A percentile compares a stretch with the other conserved stretches of the same genome.
These are phyloP conservation scores for Danio choprae DNA, from an alignment of 2,797 vertebrate genomes.

Conservation along the genomic window DNA sequence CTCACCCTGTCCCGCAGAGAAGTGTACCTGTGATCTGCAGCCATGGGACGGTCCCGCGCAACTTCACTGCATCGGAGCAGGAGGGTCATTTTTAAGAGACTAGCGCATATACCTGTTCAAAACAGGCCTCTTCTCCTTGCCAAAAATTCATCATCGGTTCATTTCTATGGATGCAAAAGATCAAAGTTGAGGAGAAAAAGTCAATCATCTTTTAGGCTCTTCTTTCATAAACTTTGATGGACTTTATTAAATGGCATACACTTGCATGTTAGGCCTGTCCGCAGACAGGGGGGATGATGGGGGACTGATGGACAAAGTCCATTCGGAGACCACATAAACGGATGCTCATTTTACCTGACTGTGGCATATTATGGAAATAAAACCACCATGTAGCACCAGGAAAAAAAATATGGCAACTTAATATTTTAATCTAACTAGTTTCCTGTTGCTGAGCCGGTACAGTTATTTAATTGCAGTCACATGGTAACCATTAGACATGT, in stretches of 20 bases:
- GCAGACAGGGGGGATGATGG: slow-evolving; percentile 61
- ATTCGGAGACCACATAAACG: slow-evolving; percentile 5
- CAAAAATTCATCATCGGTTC: slow-evolving; percentile 37
- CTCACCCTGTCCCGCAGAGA: slow-evolving; percentile 95
- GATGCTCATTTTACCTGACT: slow-evolving; percentile 1
- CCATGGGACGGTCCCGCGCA: not conserved
- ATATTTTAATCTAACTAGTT: slow-evolving; percentile 36
- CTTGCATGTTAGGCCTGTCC: slow-evolving; percentile 73
- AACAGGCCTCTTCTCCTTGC: slow-evolving; percentile 50
- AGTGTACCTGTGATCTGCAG: slow-evolving; percentile 90
- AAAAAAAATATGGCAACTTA: slow-evolving; percentile 14
- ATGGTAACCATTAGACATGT: slow-evolving; percentile 26
- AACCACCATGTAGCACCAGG: slow-evolving; percentile 39
- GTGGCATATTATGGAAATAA: slow-evolving; percentile 19
- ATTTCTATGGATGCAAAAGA: slow-evolving; percentile 44
- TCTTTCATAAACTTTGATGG: slow-evolving; percentile 37
- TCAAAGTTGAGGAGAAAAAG: slow-evolving; percentile 22
- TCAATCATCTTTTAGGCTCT: slow-evolving; percentile 22
- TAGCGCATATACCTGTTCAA: slow-evolving; percentile 50
- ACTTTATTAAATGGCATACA: slow-evolving; percentile 54
- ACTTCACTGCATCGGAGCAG: slow-evolving; percentile 14
- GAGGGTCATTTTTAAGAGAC: slow-evolving; percentile 18
- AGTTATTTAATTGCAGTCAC: slow-evolving; percentile 36
- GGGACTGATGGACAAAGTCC: slow-evolving; percentile 45
- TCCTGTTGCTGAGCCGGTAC: slow-evolving; percentile 30